phyloP scores from a whole-genome alignment of 2,888 invertebrate species.

The Andrena minutula region DNA sequence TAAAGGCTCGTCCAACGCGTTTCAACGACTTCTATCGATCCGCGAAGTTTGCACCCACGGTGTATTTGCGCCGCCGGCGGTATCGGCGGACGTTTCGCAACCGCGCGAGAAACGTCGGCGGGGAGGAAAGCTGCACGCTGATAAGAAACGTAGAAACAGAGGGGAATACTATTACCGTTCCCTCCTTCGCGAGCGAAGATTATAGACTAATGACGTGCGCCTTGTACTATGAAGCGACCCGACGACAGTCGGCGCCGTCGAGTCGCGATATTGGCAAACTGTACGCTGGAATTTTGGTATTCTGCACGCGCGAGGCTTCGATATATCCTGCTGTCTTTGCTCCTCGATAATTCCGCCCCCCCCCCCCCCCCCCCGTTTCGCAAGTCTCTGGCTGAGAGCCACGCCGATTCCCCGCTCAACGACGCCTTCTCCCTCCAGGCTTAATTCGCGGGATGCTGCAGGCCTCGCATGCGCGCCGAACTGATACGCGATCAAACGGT shows the following conservation, averaged over 20 bases:
- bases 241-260: not conserved
- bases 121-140: not conserved
- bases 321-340: not conserved
- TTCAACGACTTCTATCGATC: not conserved
- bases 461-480: slow-evolving; percentile 18
- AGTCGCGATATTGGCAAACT: not conserved
- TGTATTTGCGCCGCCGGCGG: not conserved
- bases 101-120: not conserved
- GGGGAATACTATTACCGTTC: slow-evolving; percentile 32
- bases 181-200: slow-evolving; percentile 6
- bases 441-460: not conserved
- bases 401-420: not conserved
- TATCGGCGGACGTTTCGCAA: not conserved
- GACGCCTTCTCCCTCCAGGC: not conserved
- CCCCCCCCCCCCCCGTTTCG: no score
- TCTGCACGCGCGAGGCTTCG: slow-evolving; percentile 6
- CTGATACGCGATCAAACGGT: not conserved
- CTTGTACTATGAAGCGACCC: slow-evolving; percentile 38
- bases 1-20: not conserved
- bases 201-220: slow-evolving; percentile 32
- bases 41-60: not conserved
- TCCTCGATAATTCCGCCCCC: slow-evolving; percentile 21
- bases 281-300: not conserved
- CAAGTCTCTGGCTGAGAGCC: no score
- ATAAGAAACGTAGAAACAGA: slow-evolving; percentile 20